phyloP scores from a whole-genome alignment of 2,888 invertebrate species.

The Heliconius ethilla region DNA sequence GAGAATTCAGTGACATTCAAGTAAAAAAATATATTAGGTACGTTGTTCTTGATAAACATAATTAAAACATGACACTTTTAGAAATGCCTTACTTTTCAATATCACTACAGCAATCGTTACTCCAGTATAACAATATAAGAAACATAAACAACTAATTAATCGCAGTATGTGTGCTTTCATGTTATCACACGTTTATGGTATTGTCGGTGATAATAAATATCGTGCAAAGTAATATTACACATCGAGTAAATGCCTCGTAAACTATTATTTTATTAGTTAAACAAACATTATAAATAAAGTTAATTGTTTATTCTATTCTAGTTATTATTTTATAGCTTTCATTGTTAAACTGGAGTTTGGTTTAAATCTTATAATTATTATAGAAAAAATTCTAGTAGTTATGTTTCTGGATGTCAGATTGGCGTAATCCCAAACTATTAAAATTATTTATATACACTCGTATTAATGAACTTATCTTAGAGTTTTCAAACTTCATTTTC shows the following conservation, averaged over 20 bases:
- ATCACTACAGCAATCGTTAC: not conserved
- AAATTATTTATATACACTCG: too few species aligned
- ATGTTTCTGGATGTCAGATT: too few species aligned
- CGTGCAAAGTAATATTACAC: slow-evolving; percentile 17
- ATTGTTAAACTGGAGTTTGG: not conserved
- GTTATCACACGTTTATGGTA: slow-evolving; percentile 32
- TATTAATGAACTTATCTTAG: too few species aligned
- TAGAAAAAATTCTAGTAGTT: too few species aligned
- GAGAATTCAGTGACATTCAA: too few species aligned
- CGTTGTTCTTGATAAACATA: not conserved
- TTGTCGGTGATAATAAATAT: slow-evolving; percentile 33
- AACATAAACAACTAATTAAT: slow-evolving; percentile 28
- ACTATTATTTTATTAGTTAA: slow-evolving; percentile 4
- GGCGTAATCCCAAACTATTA: too few species aligned
- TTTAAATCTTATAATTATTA: not conserved
- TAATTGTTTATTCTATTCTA: not conserved
- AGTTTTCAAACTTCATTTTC: too few species aligned
- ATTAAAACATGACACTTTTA: not conserved
- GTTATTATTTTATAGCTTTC: not conserved
- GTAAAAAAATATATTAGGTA: too few species aligned
- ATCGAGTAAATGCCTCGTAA: slow-evolving; percentile 8
- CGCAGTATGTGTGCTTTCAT: slow-evolving; percentile 28
- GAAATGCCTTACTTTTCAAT: not conserved
- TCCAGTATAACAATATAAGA: slow-evolving; percentile 13
- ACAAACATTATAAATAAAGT: not conserved